phyloP scores from a whole-genome alignment of 37 sponge, comb jelly and placozoan genomes.

The Lycopodina hypogea region DNA sequence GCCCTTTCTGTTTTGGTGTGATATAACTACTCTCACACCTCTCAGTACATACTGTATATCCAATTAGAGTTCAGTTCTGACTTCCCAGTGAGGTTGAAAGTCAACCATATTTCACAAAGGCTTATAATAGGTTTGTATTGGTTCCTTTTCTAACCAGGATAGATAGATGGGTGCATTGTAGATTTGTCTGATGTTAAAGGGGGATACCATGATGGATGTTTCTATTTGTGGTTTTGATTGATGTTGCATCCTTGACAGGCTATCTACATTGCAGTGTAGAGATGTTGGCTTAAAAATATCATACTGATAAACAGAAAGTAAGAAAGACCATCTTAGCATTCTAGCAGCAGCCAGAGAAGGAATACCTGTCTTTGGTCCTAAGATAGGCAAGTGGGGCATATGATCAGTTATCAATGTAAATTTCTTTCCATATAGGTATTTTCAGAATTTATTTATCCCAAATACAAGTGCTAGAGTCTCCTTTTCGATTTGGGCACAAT shows the following conservation, averaged over 20 bases:
- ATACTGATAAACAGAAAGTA: slow-evolving; percentile 29
- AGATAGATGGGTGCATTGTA: background rate
- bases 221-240: background rate
- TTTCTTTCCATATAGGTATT: slow-evolving; percentile 1
- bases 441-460: slow-evolving; percentile 17
- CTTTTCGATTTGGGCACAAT: slow-evolving; percentile 39
- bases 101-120: slow-evolving; percentile 31
- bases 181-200: slow-evolving; percentile 9
- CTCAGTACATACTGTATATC: slow-evolving; percentile 40
- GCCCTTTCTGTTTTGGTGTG: background rate
- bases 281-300: slow-evolving; percentile 2
- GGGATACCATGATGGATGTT: no score
- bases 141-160: slow-evolving; percentile 2
- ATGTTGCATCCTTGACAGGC: slow-evolving; percentile 3
- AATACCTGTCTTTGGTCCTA: slow-evolving; percentile 20
- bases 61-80: background rate
- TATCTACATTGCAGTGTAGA: slow-evolving; percentile 22
- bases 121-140: slow-evolving; percentile 45
- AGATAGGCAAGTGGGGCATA: slow-evolving; percentile 7
- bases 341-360: no score
- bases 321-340: slow-evolving; percentile 36
- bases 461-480: slow-evolving; percentile 33
- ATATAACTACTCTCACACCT: slow-evolving; percentile 36
- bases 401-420: slow-evolving; percentile 23
- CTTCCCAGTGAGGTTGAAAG: slow-evolving; percentile 5